These are phyloP conservation scores for Helicoverpa zea DNA, from an alignment of 1,140 invertebrate species.

Conservation along the genomic window DNA sequence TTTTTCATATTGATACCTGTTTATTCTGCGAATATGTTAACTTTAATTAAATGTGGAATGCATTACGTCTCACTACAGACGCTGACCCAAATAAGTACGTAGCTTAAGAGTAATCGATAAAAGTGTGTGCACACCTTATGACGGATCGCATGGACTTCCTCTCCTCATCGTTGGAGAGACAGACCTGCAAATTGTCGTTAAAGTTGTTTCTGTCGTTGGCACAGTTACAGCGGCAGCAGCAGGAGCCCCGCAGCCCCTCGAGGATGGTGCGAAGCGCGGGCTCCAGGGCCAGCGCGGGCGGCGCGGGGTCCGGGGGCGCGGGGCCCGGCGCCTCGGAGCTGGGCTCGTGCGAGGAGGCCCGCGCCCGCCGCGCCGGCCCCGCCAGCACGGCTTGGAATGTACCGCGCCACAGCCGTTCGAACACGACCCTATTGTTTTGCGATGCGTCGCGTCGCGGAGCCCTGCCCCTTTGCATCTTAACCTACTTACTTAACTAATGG, in stretches of 20 bases:
- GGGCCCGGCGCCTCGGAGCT: conserved; percentile 73
- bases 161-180: conserved; percentile 83
- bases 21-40: conserved; percentile 48
- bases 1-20: conserved; percentile 54
- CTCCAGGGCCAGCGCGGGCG: conserved; percentile 69
- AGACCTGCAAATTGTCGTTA: conserved; percentile 87
- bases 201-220: conserved; percentile 69
- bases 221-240: conserved; percentile 79
- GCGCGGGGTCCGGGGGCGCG: conserved; percentile 58
- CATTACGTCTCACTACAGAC: conserved; percentile 21
- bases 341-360: conserved; percentile 86
- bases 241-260: conserved; percentile 76
- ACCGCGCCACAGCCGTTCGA: conserved; percentile 89
- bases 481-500: conserved; percentile 78
- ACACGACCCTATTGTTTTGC: conserved; percentile 87
- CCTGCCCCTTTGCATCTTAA: conserved; percentile 82
- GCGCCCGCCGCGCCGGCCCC: conserved; percentile 73
- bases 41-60: conserved; percentile 58
- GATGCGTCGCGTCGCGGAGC: conserved; percentile 75
- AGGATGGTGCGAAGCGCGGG: conserved; percentile 81
- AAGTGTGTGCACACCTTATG: conserved; percentile 87
- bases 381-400: conserved; percentile 86
- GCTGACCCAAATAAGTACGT: conserved; percentile 56
- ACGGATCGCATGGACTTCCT: conserved; percentile 88
- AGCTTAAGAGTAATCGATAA: conserved; percentile 63